Conservation (phyloP, 2,113 vertebrate species). For the Mormyrus lacerda region DNA sequence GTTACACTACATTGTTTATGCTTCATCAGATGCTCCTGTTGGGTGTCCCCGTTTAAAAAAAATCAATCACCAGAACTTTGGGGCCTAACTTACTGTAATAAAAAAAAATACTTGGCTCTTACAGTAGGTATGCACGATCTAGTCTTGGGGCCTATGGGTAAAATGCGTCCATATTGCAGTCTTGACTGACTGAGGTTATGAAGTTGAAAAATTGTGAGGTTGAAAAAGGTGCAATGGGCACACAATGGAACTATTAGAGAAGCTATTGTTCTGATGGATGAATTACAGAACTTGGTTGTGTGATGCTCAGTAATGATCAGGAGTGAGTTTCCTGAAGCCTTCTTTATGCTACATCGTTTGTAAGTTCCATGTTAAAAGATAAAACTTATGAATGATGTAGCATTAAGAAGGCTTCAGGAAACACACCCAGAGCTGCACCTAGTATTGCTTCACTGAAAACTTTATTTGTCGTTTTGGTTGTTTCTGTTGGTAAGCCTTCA, state of each 20-base stretch:
- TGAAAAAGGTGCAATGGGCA: constrained; percentile 33
- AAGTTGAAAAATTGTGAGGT: constrained; percentile 19
- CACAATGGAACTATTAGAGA: constrained; percentile 11
- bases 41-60: not conserved
- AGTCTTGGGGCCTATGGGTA: not conserved
- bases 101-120: constrained; percentile 14
- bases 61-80: not conserved
- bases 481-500: not conserved
- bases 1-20: constrained; percentile 1
- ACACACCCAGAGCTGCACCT: not conserved
- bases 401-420: too few species aligned
- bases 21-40: constrained; percentile 1
- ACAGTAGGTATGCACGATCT: not conserved
- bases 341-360: too few species aligned
- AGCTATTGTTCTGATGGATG: constrained; percentile 3
- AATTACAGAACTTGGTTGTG: not conserved
- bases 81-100: not conserved
- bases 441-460: not conserved
- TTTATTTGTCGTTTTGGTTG: not conserved
- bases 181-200: constrained; percentile 21
- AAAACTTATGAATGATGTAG: too few species aligned
- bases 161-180: constrained; percentile 39
- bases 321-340: too few species aligned
- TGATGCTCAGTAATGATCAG: constrained; percentile 12
- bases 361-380: too few species aligned